Evolutionary conservation across 1,140 invertebrate species (phyloP).

Genomic region (Leptinotarsa undecemlineata): DNA sequence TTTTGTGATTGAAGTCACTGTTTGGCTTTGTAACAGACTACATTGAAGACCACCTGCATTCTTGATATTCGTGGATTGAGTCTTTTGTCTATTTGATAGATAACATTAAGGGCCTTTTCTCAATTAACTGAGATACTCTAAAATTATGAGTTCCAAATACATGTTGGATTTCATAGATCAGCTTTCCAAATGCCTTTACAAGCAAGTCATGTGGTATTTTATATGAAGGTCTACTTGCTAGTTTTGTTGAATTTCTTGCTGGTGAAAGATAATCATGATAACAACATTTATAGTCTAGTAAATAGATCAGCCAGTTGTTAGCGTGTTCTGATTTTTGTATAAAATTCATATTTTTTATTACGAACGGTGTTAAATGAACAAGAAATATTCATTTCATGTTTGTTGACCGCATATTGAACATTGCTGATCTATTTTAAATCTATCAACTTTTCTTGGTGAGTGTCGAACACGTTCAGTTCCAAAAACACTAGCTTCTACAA

Average conservation of each 20-base stretch:
- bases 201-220: background rate
- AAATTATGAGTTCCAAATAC: background rate
- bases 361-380: background rate
- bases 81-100: too few species aligned
- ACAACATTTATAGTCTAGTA: constrained; percentile 16
- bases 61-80: too few species aligned
- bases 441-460: background rate
- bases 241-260: background rate
- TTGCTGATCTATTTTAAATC: background rate
- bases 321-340: constrained; percentile 23
- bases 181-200: background rate
- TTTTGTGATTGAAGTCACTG: too few species aligned
- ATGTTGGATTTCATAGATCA: background rate
- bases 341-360: constrained; percentile 23
- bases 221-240: background rate
- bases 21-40: too few species aligned
- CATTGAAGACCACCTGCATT: too few species aligned
- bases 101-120: too few species aligned
- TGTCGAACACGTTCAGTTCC: constrained; percentile 3
- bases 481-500: constrained; percentile 11
- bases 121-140: background rate
- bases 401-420: too few species aligned
- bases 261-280: background rate
- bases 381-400: too few species aligned
- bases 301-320: constrained; percentile 23